Percentiles rank a stretch among this genome's conserved stretches.
These are phyloP conservation scores for Pristis pectinata DNA, from an alignment of 2,797 vertebrate genomes.

Conservation along the genomic window DNA sequence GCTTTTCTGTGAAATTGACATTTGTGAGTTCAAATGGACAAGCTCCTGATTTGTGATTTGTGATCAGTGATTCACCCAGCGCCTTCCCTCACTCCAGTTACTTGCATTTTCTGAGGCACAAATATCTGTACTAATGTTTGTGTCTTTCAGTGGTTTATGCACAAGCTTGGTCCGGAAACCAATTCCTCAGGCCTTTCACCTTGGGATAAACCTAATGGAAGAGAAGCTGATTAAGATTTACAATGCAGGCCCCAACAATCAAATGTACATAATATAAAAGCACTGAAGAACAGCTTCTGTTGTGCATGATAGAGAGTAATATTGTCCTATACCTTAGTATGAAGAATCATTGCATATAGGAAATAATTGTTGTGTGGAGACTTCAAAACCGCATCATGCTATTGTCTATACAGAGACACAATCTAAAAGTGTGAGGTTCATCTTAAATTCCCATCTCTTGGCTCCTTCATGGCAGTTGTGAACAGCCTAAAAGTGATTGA, in stretches of 20 bases:
- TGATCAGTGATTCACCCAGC: background rate
- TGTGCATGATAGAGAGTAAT: background rate
- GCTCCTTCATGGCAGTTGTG: too few species aligned
- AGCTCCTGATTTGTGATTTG: too few species aligned
- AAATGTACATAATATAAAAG: background rate
- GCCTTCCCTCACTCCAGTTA: background rate
- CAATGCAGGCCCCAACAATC: background rate
- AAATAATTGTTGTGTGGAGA: background rate
- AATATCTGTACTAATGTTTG: background rate
- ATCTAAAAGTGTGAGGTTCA: too few species aligned
- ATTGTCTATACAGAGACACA: too few species aligned
- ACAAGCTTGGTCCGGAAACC: too few species aligned
- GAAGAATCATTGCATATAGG: background rate
- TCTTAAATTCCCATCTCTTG: too few species aligned
- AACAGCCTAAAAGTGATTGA: too few species aligned
- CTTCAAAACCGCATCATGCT: too few species aligned
- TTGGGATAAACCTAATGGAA: background rate
- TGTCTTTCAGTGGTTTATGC: background rate
- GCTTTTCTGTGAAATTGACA: too few species aligned
- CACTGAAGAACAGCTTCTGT: background rate
- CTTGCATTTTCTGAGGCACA: background rate
- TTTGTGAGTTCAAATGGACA: too few species aligned
- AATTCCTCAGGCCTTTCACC: background rate
- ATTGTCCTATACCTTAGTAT: too few species aligned
- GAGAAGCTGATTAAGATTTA: background rate